Base-by-base conservation (phyloP, 2,888 invertebrate genomes). In the Lithophane leautieri region DNA sequence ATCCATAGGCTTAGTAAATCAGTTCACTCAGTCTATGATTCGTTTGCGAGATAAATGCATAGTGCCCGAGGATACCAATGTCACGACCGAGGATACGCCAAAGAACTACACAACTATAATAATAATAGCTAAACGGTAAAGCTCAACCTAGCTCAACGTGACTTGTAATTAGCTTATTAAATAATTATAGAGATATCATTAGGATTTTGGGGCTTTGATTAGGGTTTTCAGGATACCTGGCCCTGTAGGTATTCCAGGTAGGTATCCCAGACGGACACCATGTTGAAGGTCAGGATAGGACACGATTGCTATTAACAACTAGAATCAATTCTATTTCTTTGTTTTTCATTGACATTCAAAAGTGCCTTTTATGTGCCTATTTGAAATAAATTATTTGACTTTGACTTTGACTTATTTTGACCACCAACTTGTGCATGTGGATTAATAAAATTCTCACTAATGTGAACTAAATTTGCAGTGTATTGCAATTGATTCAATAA, bases 61-160 rank as follows among this genome's bases (percentile, higher is more conserved):
- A 1, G 72, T 63, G 12, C 11, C 34, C 16, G n/a, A n/a, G n/a
- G n/a, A n/a, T n/a, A n/a, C n/a, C 56, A 71, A 70, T 79, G 71
- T 79, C 71, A 71, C 56, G 72, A 79, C 52, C 42, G 28, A 79
- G 22, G 72, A 62, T 54, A 34, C 50, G 11, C 42, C 28, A 12
- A 40, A n/a, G 9, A 14, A 42, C 28, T 67, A n/a, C 16, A 34
- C 16, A 67, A n/a, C 6, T 50, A 16, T 70, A 40, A 50, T 69
- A 50, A 40, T 40, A 40, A 19, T 19, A 19, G 50, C 19, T 34
- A 44, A 77, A 76, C 44, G 25, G 22, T 69, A 47, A 78, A 61
- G 7, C 22, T 78, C 34, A 78, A 76, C 52, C 78, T 78, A 68
- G 69, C 76, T 76, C 50, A 78, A 25, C 44, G 28, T 9, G 60